A percentile compares a stretch with the other conserved stretches of the same genome.
Evolutionary conservation across 2,113 vertebrate genomes (phyloP).

Genomic region (Malaclemys terrapin): DNA sequence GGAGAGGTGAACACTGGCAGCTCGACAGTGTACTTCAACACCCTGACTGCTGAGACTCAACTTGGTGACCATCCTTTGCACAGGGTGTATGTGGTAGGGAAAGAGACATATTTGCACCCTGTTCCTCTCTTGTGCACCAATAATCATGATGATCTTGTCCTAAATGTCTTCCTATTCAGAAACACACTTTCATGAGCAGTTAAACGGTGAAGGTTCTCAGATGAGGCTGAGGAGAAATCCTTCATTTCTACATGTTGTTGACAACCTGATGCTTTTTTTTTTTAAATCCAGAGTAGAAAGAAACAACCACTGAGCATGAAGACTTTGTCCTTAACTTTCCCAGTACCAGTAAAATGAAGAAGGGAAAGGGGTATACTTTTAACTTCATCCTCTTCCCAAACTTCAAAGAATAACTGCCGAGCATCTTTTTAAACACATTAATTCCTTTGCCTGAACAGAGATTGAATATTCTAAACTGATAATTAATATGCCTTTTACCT

Average conservation of each 20-base stretch:
- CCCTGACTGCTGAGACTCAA: not conserved
- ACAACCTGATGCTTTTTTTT: not conserved
- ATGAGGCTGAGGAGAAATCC: not conserved
- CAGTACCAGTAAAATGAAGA: not conserved
- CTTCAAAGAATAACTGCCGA: constrained; percentile 62
- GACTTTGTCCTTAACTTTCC: not conserved
- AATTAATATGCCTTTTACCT: constrained; percentile 72
- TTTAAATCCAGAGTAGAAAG: not conserved
- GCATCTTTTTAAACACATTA: constrained; percentile 48
- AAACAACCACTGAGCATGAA: not conserved
- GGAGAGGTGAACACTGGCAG: not conserved
- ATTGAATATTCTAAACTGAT: constrained; percentile 71
- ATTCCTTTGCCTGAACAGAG: constrained; percentile 68
- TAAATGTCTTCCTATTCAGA: not conserved
- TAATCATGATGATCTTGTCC: not conserved
- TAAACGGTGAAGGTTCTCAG: not conserved
- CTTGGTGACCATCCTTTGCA: not conserved
- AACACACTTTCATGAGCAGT: not conserved
- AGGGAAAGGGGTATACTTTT: not conserved
- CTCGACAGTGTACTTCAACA: not conserved
- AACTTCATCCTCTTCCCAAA: constrained; percentile 20
- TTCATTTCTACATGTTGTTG: not conserved
- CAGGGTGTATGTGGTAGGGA: not conserved
- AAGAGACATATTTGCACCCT: not conserved
- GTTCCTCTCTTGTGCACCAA: not conserved